A percentile compares a stretch with the other conserved stretches of the same genome.
Evolutionary conservation across 1,140 invertebrate genomes (phyloP).

Genomic region (Drosophila sp.): DNA sequence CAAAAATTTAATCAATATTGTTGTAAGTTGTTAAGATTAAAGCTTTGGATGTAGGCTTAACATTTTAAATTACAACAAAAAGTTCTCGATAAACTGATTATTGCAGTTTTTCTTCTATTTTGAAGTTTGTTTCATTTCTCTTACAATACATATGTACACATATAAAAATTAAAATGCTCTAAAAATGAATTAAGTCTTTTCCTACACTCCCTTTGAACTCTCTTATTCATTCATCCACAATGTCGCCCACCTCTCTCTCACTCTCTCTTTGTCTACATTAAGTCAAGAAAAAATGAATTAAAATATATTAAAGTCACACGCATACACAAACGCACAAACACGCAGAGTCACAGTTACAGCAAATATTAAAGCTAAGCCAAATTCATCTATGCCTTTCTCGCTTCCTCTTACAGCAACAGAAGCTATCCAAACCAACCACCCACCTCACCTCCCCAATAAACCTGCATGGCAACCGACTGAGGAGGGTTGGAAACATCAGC

Average conservation of each 20-base stretch:
- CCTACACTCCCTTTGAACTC: background rate
- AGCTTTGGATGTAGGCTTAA: no score
- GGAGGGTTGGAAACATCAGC: slow-evolving; percentile 41
- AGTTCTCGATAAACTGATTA: no score
- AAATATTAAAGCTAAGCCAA: slow-evolving; percentile 60
- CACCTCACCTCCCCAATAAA: slow-evolving; percentile 22
- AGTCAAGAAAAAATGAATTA: slow-evolving; percentile 38
- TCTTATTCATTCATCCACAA: no score
- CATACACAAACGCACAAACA: slow-evolving; percentile 14
- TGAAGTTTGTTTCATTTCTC: background rate
- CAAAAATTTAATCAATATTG: no score
- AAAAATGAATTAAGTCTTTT: background rate
- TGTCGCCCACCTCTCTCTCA: background rate
- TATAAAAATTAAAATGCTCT: background rate
- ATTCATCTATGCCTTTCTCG: background rate
- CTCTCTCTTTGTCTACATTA: background rate
- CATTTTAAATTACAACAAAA: no score
- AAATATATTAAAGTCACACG: slow-evolving; percentile 54
- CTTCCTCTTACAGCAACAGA: slow-evolving; percentile 3
- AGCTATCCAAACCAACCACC: slow-evolving; percentile 2
- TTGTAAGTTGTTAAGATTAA: no score
- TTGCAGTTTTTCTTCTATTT: no score
- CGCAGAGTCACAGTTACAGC: slow-evolving; percentile 15
- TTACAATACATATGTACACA: background rate
- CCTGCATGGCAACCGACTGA: slow-evolving; percentile 57